Base-by-base conservation (phyloP, 2,888 invertebrate genomes). In the Gasteruption jaculator region DNA sequence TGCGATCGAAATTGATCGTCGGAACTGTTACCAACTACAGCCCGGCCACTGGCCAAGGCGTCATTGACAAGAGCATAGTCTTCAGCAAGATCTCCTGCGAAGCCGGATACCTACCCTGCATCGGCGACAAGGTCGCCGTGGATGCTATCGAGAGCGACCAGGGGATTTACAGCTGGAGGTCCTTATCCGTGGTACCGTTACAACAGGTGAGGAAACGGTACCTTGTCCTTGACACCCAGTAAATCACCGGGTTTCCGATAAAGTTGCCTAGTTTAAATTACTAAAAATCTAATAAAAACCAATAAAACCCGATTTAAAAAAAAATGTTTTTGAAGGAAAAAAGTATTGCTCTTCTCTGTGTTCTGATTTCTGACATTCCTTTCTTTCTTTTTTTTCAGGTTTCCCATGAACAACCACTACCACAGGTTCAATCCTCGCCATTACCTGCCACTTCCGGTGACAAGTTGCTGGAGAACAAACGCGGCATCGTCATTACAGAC, bases 91-190 rank as follows among this genome's bases (percentile, higher is more conserved):
- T 75, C 30, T 71, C 74, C 25, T 64, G 85, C 36, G 71, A 76
- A 5, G 64, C 71, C 39, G 78, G 77, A 0, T 74, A 76, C 46
- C 60, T 74, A 22, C 80, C 84, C 1, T 63, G 71, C 26, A 57
- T 78, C 36, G 82, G 83, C 8, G 82, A 83, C 54, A 74, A 76
- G 64, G 84, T 85, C 3, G 61, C 76, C 40, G 76, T 78, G 4
- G 83, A 87, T 61, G 76, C 81, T 2, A 83, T 88, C 54, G 88
- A 88, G 71, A 86, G 86, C 63, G 78, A 80, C 52, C 82, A 83
- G 72, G 75, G 74, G 11, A 53, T 58, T 8, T 76, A 70, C 41
- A 66, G 68, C 32, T 80, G 83, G 83, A 73, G 86, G 51, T 82
- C 82, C 1, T 58, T 84, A 37, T 74, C 71, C 35, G 60, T 76